A percentile compares a stretch with the other conserved stretches of the same genome.
phyloP scores from a whole-genome alignment of 23 tunicate species.

The Diplosoma virens region DNA sequence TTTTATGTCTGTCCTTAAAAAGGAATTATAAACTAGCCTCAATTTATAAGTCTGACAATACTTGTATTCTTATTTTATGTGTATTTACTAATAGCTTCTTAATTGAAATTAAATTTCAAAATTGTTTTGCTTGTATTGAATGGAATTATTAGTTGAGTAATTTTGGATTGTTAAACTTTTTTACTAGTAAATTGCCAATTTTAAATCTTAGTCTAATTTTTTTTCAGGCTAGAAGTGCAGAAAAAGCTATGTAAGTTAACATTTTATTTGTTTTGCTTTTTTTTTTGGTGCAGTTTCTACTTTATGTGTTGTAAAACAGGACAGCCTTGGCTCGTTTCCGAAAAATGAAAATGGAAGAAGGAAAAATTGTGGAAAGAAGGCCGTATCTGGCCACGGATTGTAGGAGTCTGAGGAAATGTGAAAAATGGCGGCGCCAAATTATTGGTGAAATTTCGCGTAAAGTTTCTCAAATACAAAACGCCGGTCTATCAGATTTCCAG shows the following conservation, averaged over 20 bases:
- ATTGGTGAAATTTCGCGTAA: constrained; percentile 94
- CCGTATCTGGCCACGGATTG: constrained; percentile 94
- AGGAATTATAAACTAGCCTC: no score
- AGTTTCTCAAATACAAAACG: constrained; percentile 99
- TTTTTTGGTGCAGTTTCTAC: neutral
- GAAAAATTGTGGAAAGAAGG: constrained; percentile 75
- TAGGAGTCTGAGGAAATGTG: constrained; percentile 69
- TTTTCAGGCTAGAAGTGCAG: constrained; percentile 88
- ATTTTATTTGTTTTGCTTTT: neutral
- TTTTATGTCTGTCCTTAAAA: no score
- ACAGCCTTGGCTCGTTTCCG: constrained; percentile 98
- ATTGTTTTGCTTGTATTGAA: no score
- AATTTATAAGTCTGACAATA: no score
- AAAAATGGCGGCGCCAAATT: constrained; percentile 96
- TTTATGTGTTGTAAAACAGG: constrained; percentile 16
- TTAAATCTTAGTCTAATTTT: no score
- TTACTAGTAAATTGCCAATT: no score
- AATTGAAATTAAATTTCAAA: no score
- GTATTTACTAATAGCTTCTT: no score
- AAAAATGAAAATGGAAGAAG: constrained; percentile 95
- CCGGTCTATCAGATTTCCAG: constrained; percentile 93
- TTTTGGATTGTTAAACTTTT: no score
- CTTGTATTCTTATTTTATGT: no score
- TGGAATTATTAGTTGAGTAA: no score
- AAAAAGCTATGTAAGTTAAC: constrained; percentile 73